Evolutionary conservation across 2,888 invertebrate species (phyloP), one percentile per base, ranked within the genome.

Genomic region (Petrolisthes manimaculis): DNA sequence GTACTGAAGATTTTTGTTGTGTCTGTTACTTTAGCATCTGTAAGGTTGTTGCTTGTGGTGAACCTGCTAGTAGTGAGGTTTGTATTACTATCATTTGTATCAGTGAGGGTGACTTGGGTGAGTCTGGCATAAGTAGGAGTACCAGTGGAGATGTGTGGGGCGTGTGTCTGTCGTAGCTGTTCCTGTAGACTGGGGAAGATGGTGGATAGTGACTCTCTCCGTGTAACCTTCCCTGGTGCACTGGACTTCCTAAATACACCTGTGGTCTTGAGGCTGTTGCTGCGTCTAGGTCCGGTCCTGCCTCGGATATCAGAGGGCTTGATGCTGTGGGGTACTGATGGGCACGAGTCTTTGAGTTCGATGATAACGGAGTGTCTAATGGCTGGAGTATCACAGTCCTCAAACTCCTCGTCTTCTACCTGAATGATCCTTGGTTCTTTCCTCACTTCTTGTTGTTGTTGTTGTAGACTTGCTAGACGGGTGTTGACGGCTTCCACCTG

Each of bases 331-430:
- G 89, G 87, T 9, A 83, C 75, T 21, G 12, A 51, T 4, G 77
- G 86, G n/a, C 61, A 80, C 1, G 89, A 88, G 77, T 88, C 90
- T 56, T 90, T 90, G 55, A 90, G 80, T 69, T 88, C 90, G n/a
- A 90, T 90, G 24, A 90, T 88, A 51, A 90, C 90, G 21, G 90
- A 90, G 74, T 90, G 90, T 51, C 90, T 82, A 37, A 90, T 89
- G 56, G 90, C 83, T 18, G 90, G 89, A 24, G 89, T 87, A 54
- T 87, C 86, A 24, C 86, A 89, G 9, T 90, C 90, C 53, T 89
- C 84, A 37, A 69, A 56, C 1, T 79, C 86, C 71, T 84, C 84
- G 18, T 83, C 80, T 21, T 86, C 83, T 53, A 87, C 53, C 37
- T 71, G 80, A 53, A 88, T 82, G 21, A 90, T 86, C 51, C 71